Evolutionary conservation across 2,113 vertebrate genomes (phyloP).

Genomic region (Coryphaenoides rupestris): DNA sequence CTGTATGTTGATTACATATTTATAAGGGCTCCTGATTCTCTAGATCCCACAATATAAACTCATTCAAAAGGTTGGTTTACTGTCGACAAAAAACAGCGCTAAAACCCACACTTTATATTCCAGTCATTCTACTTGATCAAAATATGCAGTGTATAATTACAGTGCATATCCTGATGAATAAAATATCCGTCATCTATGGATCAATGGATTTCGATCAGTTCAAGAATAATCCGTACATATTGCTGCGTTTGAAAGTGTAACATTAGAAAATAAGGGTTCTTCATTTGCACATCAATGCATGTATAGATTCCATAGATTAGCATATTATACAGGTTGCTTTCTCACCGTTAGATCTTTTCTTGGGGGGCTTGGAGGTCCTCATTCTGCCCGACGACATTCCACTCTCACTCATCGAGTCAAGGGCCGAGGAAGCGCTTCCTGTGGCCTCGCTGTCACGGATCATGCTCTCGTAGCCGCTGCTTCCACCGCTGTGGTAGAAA

Average conservation of each 20-base stretch:
- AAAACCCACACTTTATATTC: constrained; percentile 25
- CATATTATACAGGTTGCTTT: constrained; percentile 3
- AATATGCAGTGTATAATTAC: not conserved
- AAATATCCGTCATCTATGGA: constrained; percentile 4
- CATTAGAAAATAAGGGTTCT: not conserved
- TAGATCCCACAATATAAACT: constrained; percentile 23
- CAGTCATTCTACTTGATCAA: constrained; percentile 36
- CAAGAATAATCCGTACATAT: too few relatives aligned
- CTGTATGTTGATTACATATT: constrained; percentile 45
- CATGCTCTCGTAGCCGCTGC: constrained; percentile 97
- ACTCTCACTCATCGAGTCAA: constrained; percentile 92
- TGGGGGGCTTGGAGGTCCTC: constrained; percentile 88
- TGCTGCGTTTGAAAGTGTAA: too few relatives aligned
- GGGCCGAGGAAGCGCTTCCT: constrained; percentile 90
- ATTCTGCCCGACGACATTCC: constrained; percentile 85
- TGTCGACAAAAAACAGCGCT: not conserved
- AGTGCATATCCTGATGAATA: constrained; percentile 19
- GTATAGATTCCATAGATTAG: not conserved
- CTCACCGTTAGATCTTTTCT: constrained; percentile 90
- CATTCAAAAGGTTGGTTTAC: constrained; percentile 39
- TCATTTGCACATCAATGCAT: not conserved
- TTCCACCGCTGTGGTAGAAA: constrained; percentile 89
- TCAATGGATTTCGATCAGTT: too few relatives aligned
- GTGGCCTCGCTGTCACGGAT: constrained; percentile 96
- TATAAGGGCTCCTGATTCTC: constrained; percentile 36